Conservation (phyloP, 2,888 invertebrate genomes). For the Baronia brevicornis region DNA sequence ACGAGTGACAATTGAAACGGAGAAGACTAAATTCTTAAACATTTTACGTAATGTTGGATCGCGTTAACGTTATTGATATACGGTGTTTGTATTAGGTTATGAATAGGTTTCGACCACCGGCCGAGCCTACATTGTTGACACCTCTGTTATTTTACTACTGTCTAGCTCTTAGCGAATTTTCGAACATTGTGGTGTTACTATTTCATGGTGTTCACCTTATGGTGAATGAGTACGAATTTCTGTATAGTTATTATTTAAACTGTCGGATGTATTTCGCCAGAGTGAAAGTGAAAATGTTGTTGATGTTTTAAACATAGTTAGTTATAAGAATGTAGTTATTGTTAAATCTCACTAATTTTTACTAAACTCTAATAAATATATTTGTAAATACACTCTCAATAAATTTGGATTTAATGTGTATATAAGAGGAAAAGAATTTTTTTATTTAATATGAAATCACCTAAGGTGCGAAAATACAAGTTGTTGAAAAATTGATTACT, state of each 20-base stretch:
- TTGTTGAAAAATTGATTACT: conserved; percentile 62
- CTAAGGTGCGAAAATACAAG: conserved; percentile 73
- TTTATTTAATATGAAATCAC: conserved; percentile 72
- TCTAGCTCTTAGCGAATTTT: conserved; percentile 33
- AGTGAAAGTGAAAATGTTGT: conserved; percentile 71
- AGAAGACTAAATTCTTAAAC: conserved; percentile 72
- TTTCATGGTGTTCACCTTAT: conserved; percentile 48
- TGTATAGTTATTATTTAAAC: conserved; percentile 52
- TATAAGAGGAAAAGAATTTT: conserved; percentile 67
- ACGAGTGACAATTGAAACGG: conserved; percentile 70
- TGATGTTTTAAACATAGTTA: conserved; percentile 69
- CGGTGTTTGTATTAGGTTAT: conserved; percentile 54
- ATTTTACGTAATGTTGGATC: conserved; percentile 69
- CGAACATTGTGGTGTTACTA: conserved; percentile 33
- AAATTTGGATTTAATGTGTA: conserved; percentile 75
- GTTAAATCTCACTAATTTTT: conserved; percentile 76
- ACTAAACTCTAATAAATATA: conserved; percentile 76
- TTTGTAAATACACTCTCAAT: conserved; percentile 76
- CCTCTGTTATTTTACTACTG: conserved; percentile 33
- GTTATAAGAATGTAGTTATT: conserved; percentile 63
- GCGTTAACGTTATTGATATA: conserved; percentile 64
- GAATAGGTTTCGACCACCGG: conserved; percentile 14
- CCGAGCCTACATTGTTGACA: conserved; percentile 35
- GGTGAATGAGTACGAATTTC: conserved; percentile 51
- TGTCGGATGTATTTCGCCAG: conserved; percentile 60